Evolutionary conservation across 2,113 vertebrate genomes (phyloP), one percentile per base, ranked within the genome.

Genomic region (Aptenodytes forsteri): DNA sequence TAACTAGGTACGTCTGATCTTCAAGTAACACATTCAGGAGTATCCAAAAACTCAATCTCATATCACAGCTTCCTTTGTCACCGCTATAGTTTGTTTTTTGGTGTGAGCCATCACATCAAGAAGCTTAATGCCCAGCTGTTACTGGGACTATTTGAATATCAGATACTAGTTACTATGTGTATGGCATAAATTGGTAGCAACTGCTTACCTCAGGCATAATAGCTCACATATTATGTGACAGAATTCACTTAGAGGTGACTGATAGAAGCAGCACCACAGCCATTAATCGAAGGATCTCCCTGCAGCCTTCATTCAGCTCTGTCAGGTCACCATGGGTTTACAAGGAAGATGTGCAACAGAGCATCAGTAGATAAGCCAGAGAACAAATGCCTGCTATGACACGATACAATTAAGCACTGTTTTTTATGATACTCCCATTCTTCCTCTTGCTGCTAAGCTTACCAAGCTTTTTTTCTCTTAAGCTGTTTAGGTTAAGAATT

Each of bases 41-140:
- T 34, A 76, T 16, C n/a, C 47, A 36, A 80, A 94, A 80, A 5
- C n/a, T 65, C 52, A 58, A 3, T 21, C 49, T 38, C 3, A 0
- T 42, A 25, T 25, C 27, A 49, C 67, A 72, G 44, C 29, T 50
- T 72, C 47, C 42, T 64, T 79, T 55, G 16, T 65, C 44, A 56
- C 32, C 0, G 2, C 29, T 83, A 4, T 5, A 54, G 61, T 32
- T 47, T 13, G 10, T 0, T 29, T 50, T 61, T 30, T 56, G 7
- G 13, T 36, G 11, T 44, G 22, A 91, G 32, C 32, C 40, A 52
- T 59, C 55, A 47, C 15, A n/a, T 26, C 22, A 17, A 50, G 64
- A 76, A 88, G 46, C 27, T 55, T 49, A 61, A 84, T 32, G 50
- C 16, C 6, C 23, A 64, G 6, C 16, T 27, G 26, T 47, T 69